These are phyloP conservation scores for Mythimna albipuncta DNA, from an alignment of 2,888 invertebrate genomes.

Conservation along the genomic window DNA sequence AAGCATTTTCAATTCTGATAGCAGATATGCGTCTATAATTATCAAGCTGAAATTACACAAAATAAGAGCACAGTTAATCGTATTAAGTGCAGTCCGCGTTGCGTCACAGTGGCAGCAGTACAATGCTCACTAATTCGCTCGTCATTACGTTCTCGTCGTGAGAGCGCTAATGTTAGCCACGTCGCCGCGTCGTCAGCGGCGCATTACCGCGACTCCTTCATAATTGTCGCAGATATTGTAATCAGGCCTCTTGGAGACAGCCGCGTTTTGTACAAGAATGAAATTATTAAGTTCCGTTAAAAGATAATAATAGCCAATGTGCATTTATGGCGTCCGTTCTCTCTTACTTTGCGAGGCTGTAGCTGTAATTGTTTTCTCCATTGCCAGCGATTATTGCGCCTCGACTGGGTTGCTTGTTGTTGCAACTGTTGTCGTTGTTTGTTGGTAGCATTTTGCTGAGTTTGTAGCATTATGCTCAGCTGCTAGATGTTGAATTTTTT, in stretches of 20 bases:
- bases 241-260: constrained; percentile 53
- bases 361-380: constrained; percentile 33
- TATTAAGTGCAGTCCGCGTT: constrained; percentile 38
- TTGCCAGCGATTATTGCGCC: constrained; percentile 23
- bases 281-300: constrained; percentile 62
- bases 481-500: not conserved
- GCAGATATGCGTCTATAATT: not conserved
- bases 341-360: constrained; percentile 20
- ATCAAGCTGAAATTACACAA: constrained; percentile 28
- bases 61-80: constrained; percentile 44
- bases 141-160: constrained; percentile 76
- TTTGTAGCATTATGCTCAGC: not conserved
- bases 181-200: constrained; percentile 57
- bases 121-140: constrained; percentile 79
- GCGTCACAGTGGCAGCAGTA: constrained; percentile 34
- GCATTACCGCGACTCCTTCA: constrained; percentile 57
- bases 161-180: constrained; percentile 80
- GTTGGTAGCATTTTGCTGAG: not conserved
- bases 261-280: constrained; percentile 54
- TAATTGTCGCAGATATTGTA: constrained; percentile 66
- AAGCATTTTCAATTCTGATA: not conserved
- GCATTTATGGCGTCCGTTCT: constrained; percentile 53
- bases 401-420: not conserved
- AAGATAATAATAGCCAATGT: constrained; percentile 61
- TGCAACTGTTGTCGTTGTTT: not conserved